Evolutionary conservation across 64 coral and sea anemone species (phyloP), one percentile per base, ranked within the genome.

Genomic region (Actinia equina): DNA sequence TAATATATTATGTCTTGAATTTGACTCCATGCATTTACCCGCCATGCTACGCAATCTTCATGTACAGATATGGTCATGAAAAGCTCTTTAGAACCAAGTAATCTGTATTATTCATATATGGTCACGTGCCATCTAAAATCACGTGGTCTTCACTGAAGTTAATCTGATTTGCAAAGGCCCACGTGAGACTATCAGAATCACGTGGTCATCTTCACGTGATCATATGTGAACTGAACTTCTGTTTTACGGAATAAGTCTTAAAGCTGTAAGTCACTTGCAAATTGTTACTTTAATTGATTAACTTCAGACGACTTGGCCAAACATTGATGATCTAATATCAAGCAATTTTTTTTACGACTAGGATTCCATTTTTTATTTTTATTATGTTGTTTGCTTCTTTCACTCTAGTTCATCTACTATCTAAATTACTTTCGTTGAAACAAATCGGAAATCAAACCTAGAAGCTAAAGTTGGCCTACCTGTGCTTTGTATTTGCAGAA

Each of bases 1-100:
- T 93, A 89, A 92, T 53, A 63, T 53, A 54, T 9, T 22, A 44
- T 49, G 42, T 81, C 78, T 18, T 17, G 43, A 81, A 81, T 81
- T 18, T 49, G 44, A 74, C 69, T 7, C 25, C 69, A 74, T 74
- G 69, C 69, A 74, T 74, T 74, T 74, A n/a, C 69, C 69, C 69
- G 69, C 42, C 69, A 74, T 74, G 69, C 69, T 74, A 74, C 69
- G 69, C 69, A 49, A 52, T 81, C 78, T 49, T 81, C 78, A 52
- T 81, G 45, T 81, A 81, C 78, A 81, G 52, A 81, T 52, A 81
- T 81, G 78, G 78, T 81, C 78, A 81, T 81, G 49, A 81, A 41
- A 52, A 81, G 42, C 78, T 49, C 44, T 7, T 52, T 6, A 74
- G 62, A 19, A 65, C 22, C 62, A 65, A 65, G 60, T n/a, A 74